Percentiles rank a stretch among this genome's conserved stretches.
Conservation (phyloP, 2,888 invertebrate genomes). For the Serrognathus titanus region DNA sequence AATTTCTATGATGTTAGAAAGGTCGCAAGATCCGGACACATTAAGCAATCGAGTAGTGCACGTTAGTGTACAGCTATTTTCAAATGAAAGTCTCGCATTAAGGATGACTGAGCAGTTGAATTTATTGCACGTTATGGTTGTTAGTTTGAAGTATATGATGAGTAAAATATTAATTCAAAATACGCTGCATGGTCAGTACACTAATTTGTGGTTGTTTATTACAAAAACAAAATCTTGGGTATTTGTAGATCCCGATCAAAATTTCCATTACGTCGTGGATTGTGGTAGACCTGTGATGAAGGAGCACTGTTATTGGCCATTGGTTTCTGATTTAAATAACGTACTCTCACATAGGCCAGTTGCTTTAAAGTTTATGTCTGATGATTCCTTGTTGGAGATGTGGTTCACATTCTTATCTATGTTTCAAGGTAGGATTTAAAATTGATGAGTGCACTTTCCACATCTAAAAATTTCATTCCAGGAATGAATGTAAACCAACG, state of each 20-base stretch:
- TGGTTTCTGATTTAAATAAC: conserved; percentile 95
- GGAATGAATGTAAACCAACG: conserved; percentile 97
- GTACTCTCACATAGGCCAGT: conserved; percentile 90
- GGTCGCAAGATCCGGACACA: conserved; percentile 82
- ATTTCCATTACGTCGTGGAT: conserved; percentile 88
- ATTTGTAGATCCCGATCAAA: conserved; percentile 64
- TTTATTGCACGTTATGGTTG: conserved; percentile 89
- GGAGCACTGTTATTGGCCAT: conserved; percentile 97
- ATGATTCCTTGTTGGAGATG: conserved; percentile 86
- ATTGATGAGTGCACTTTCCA: not conserved
- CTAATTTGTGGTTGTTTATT: not conserved
- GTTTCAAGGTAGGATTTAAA: conserved; percentile 72
- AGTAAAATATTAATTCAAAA: conserved; percentile 84
- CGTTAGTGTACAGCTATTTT: conserved; percentile 95
- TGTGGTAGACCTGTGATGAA: conserved; percentile 91
- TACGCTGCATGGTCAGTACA: conserved; percentile 70
- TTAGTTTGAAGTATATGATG: conserved; percentile 90
- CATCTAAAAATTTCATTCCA: conserved; percentile 37
- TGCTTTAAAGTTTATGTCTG: conserved; percentile 83
- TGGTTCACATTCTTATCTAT: conserved; percentile 94
- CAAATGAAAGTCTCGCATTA: conserved; percentile 86
- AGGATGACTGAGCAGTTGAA: conserved; percentile 89
- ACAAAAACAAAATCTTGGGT: not conserved
- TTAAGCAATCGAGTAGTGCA: conserved; percentile 95
- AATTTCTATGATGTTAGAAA: conserved; percentile 86